These are phyloP conservation scores for Drosophila gunungcola DNA, from an alignment of 1,140 invertebrate genomes.

Conservation along the genomic window DNA sequence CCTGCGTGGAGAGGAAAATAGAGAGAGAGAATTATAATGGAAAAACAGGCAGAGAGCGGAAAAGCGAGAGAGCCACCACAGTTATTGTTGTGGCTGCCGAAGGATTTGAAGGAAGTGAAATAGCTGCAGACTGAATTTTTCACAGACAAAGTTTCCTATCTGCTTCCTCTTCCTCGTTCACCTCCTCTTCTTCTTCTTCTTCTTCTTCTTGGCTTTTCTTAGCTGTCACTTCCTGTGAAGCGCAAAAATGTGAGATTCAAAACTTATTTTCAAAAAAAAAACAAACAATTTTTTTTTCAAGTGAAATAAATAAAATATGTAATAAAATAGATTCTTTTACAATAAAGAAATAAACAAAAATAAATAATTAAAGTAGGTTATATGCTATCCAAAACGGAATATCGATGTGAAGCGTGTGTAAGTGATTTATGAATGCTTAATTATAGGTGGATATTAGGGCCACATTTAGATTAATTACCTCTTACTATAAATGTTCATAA, in stretches of 20 bases:
- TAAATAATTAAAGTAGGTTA: not conserved
- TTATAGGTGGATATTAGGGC: not conserved
- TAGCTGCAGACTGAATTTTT: slow-evolving; percentile 79
- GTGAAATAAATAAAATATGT: too few relatives aligned
- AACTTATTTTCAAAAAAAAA: not conserved
- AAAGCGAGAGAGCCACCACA: slow-evolving; percentile 12
- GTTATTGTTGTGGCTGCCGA: slow-evolving; percentile 57
- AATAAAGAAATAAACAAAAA: not conserved
- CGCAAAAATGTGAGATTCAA: slow-evolving; percentile 18
- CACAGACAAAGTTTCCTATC: slow-evolving; percentile 55
- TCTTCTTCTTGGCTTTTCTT: slow-evolving; percentile 22
- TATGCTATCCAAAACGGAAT: not conserved
- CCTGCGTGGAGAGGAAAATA: slow-evolving; percentile 41
- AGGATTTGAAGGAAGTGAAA: slow-evolving; percentile 82
- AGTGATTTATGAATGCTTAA: not conserved
- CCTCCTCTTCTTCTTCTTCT: not conserved
- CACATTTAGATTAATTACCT: slow-evolving; percentile 8
- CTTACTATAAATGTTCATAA: slow-evolving; percentile 7
- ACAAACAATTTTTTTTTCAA: not conserved
- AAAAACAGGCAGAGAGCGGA: slow-evolving; percentile 13
- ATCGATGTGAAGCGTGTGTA: too few relatives aligned
- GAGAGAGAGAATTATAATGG: slow-evolving; percentile 1
- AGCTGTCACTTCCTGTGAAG: slow-evolving; percentile 67
- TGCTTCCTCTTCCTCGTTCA: slow-evolving; percentile 20
- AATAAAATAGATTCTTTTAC: too few relatives aligned